A percentile compares a stretch with the other conserved stretches of the same genome.
These are phyloP conservation scores for Bombus breviceps DNA, from an alignment of 1,140 invertebrate genomes.

Conservation along the genomic window DNA sequence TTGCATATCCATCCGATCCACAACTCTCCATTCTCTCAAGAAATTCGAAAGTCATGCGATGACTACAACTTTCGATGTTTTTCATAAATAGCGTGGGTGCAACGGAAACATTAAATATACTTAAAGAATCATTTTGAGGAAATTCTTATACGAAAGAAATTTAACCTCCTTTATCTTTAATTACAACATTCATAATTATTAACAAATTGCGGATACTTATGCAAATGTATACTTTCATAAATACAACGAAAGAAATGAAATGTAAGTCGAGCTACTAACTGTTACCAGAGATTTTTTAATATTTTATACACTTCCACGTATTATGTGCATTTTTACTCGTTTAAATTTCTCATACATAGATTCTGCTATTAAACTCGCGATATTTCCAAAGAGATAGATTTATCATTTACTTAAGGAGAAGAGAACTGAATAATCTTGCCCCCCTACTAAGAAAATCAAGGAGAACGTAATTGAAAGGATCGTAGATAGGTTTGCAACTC, in stretches of 20 bases:
- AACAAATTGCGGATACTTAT: background rate
- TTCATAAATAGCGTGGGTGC: background rate
- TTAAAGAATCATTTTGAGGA: background rate
- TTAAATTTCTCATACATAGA: background rate
- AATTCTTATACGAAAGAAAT: background rate
- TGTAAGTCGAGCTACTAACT: background rate
- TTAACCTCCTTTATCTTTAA: background rate
- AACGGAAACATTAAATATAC: background rate
- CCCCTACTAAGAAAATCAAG: background rate
- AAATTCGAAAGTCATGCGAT: background rate
- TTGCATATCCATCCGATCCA: constrained; percentile 13
- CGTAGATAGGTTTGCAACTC: background rate
- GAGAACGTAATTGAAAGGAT: background rate
- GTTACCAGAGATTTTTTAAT: background rate
- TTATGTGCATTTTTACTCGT: background rate
- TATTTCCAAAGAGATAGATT: background rate
- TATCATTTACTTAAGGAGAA: background rate
- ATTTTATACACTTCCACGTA: background rate
- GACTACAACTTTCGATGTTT: background rate
- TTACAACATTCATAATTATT: background rate
- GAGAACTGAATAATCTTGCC: background rate
- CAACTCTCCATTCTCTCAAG: background rate
- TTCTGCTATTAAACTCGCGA: background rate
- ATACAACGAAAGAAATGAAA: background rate
- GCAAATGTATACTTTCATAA: background rate